Evolutionary conservation across 1,140 invertebrate species (phyloP), one percentile per base, ranked within the genome.

Genomic region (Magallana angulata): DNA sequence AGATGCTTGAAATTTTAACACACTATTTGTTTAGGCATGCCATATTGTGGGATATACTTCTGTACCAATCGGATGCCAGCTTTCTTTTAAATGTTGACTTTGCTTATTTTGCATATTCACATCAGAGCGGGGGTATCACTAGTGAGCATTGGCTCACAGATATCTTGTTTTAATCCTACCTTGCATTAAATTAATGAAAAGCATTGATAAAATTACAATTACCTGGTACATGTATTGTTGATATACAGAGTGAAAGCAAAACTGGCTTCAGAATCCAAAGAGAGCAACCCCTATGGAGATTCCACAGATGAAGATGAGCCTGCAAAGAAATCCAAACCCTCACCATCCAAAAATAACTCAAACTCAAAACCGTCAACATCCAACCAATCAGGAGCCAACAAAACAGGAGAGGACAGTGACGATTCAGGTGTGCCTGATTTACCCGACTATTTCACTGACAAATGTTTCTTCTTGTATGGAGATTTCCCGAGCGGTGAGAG

Each of bases 381-480:
- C 24, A 18, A 76, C 68, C 68, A 76, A 76, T 76, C 68, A 76
- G 24, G 36, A 48, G 48, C 62, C 82, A 87, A 60, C 48, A 86
- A 71, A 58, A n/a, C 36, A 7, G 88, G 24, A n/a, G 91, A 90
- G 84, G 90, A 91, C 84, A 89, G 91, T 82, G 85, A 85, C 48
- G 93, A 94, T 85, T 92, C 91, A 30, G 93, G 92, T 9, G 85
- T 95, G 30, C 94, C 94, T 8, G 93, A 94, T 57, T 85, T 95
- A 11, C 94, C 94, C n/a, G 93, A 94, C 76, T 94, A 94, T 85
- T 94, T 95, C 80, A 84, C 90, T 12, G 91, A 92, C 56, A 94
- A 93, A 90, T 85, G 92, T 85, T 95, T 95, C 91, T 93, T 95
- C 68, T 89, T 95, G 2, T 95, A 95, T 91, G 94, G 94, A 89